Conservation (phyloP, 2,888 invertebrate genomes). For the Philaethria dido region DNA sequence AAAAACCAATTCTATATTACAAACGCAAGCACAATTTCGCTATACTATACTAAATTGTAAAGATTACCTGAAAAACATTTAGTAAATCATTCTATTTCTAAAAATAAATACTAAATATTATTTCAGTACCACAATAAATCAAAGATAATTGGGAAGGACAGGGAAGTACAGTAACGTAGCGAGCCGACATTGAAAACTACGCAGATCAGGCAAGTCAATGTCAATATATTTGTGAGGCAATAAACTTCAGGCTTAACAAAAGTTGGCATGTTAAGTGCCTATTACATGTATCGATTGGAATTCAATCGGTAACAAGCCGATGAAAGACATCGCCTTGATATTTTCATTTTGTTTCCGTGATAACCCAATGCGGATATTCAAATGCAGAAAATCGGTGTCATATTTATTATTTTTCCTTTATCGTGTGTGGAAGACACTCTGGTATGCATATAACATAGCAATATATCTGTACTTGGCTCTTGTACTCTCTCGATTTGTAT, state of each 20-base stretch:
- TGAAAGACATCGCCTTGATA: slow-evolving; percentile 33
- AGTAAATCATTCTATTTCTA: too few species aligned
- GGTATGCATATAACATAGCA: too few species aligned
- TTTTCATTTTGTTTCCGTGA: slow-evolving; percentile 26
- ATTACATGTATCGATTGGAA: slow-evolving; percentile 21
- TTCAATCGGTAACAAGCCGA: slow-evolving; percentile 8
- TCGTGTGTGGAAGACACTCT: too few species aligned
- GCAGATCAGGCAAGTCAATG: background rate
- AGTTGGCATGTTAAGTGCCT: slow-evolving; percentile 24
- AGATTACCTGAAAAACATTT: too few species aligned
- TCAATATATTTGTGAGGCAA: slow-evolving; percentile 15
- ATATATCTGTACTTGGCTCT: too few species aligned
- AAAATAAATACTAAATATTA: background rate
- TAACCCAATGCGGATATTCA: slow-evolving; percentile 11
- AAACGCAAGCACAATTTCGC: too few species aligned
- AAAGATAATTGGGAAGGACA: background rate
- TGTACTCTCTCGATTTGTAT: too few species aligned
- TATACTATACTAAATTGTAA: too few species aligned
- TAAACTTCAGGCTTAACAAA: slow-evolving; percentile 11
- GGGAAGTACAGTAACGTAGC: too few species aligned
- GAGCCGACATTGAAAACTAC: background rate
- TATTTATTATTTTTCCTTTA: background rate
- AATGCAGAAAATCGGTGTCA: background rate
- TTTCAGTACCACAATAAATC: background rate
- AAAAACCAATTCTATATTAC: too few species aligned